A percentile compares a stretch with the other conserved stretches of the same genome.
phyloP scores from a whole-genome alignment of 2,113 vertebrate species.

The Tonatia bakeri region DNA sequence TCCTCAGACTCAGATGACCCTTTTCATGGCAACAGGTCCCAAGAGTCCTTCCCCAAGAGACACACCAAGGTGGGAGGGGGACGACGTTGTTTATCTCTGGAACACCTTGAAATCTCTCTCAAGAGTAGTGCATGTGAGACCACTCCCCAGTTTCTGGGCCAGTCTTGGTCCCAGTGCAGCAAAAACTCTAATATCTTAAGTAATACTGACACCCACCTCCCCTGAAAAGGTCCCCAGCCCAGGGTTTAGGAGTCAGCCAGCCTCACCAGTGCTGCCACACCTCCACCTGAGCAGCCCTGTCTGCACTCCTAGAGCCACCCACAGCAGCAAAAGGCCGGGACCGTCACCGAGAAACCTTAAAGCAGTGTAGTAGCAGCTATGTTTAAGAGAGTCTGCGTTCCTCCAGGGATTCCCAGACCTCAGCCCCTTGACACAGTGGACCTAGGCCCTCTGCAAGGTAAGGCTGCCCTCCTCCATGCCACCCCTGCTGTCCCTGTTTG shows the following conservation, averaged over 20 bases:
- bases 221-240: background rate
- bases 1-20: conserved; percentile 39
- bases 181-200: background rate
- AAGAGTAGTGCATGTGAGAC: background rate
- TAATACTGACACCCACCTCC: background rate
- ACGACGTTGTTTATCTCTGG: accelerated
- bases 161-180: background rate
- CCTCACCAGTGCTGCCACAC: background rate
- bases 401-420: background rate
- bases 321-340: background rate
- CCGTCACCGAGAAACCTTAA: background rate
- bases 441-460: conserved; percentile 38
- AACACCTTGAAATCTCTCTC: background rate
- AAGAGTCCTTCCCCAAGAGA: background rate
- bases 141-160: background rate
- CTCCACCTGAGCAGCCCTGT: background rate
- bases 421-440: background rate
- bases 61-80: background rate
- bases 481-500: background rate
- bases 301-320: background rate
- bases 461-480: background rate
- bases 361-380: background rate
- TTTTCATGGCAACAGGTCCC: conserved; percentile 16
- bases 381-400: background rate
- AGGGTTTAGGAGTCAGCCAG: background rate